Evolutionary conservation across 1,140 invertebrate species (phyloP).

Genomic region (Aleiodes sp.): DNA sequence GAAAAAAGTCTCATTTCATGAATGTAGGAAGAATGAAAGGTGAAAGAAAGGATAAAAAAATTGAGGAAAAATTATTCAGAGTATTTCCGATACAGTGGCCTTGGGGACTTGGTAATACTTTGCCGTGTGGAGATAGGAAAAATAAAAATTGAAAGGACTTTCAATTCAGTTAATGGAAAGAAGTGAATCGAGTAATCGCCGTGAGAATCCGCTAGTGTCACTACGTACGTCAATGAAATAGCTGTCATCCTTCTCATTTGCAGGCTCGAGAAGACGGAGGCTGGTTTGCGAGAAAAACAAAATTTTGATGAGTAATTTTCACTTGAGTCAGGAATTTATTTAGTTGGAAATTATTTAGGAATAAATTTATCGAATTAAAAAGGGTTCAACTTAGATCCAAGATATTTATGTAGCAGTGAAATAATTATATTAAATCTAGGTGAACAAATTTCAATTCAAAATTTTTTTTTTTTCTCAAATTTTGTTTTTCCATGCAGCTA

Average conservation of each 20-base stretch:
- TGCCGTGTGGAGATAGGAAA: not conserved
- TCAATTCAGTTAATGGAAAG: not conserved
- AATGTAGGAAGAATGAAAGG: not conserved
- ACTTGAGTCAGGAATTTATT: too few species aligned
- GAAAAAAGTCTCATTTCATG: too few species aligned
- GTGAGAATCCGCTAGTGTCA: not conserved
- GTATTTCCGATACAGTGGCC: not conserved
- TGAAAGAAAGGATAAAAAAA: not conserved
- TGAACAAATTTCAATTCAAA: too few species aligned
- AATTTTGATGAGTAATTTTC: too few species aligned
- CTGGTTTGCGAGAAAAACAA: not conserved
- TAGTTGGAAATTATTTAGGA: too few species aligned
- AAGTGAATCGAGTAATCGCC: not conserved
- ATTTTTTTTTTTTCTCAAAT: too few species aligned
- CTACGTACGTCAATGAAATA: slow-evolving; percentile 1
- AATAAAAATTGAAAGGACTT: slow-evolving; percentile 11
- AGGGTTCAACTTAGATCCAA: too few species aligned
- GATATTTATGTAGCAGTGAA: too few species aligned
- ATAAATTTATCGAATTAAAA: too few species aligned
- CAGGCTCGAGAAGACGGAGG: not conserved
- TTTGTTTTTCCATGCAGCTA: too few species aligned
- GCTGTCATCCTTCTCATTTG: not conserved
- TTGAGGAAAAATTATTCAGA: not conserved
- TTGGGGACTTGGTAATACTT: not conserved
- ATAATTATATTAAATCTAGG: too few species aligned